phyloP scores from a whole-genome alignment of 2,113 vertebrate genomes.

The Oreocharis arfaki region DNA sequence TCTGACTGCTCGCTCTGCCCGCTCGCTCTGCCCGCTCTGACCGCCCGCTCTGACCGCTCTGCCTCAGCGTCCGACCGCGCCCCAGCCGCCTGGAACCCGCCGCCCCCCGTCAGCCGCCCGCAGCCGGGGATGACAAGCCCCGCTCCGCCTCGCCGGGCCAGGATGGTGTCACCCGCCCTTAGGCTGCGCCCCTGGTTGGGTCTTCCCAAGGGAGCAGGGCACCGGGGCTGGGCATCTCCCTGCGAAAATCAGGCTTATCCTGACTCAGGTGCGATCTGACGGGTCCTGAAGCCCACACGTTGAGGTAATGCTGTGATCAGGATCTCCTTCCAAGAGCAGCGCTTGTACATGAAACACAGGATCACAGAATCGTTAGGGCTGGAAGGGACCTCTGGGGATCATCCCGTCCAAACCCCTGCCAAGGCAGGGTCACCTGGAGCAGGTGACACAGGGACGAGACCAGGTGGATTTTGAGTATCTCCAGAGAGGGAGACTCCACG shows the following conservation, averaged over 20 bases:
- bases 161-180: rapidly evolving
- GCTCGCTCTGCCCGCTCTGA: no score
- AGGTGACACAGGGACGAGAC: neutral
- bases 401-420: neutral
- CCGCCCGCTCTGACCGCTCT: no score
- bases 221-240: rapidly evolving
- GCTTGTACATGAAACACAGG: neutral
- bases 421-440: neutral
- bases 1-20: no score
- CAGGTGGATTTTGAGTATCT: neutral
- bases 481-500: neutral
- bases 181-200: neutral
- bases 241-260: rapidly evolving
- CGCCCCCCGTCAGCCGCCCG: neutral
- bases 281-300: rapidly evolving
- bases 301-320: neutral
- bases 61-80: no score
- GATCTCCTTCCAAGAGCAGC: neutral
- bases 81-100: rapidly evolving
- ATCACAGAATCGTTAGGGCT: neutral
- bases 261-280: rapidly evolving
- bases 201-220: neutral
- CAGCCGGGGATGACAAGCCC: rapidly evolving
- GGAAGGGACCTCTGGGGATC: neutral
- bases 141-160: no score